A percentile compares a stretch with the other conserved stretches of the same genome.
These are phyloP conservation scores for Lepus timidus DNA, from an alignment of 2,113 vertebrate genomes.

Conservation along the genomic window DNA sequence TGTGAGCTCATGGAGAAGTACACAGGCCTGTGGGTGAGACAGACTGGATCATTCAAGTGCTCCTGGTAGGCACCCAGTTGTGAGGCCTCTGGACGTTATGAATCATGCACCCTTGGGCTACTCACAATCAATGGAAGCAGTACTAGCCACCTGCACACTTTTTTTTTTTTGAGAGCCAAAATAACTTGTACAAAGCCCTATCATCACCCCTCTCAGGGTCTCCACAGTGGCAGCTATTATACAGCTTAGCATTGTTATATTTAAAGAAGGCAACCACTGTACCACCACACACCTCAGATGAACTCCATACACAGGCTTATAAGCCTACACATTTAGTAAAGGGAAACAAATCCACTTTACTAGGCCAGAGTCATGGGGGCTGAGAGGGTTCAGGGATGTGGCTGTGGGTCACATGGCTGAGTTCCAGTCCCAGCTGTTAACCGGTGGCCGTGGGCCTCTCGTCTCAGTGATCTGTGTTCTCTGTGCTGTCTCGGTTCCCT, in stretches of 20 bases:
- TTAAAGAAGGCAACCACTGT: background rate
- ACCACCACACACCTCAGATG: background rate
- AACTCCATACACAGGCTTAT: background rate
- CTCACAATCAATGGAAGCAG: background rate
- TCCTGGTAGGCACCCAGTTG: rapidly evolving
- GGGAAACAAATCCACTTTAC: background rate
- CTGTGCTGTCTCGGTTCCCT: background rate
- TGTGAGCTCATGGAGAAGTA: background rate
- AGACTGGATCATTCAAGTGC: background rate
- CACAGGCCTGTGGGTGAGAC: background rate
- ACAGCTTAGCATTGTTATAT: rapidly evolving
- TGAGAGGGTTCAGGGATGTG: too few species aligned
- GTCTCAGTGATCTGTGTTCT: too few species aligned
- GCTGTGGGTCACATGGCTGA: background rate
- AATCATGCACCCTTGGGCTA: background rate
- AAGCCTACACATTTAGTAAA: background rate
- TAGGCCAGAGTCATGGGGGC: too few species aligned
- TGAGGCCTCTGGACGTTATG: background rate
- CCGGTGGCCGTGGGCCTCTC: background rate
- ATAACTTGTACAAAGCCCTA: background rate
- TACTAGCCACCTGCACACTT: rapidly evolving
- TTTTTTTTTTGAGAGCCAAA: background rate
- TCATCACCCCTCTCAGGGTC: background rate
- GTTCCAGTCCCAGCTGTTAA: background rate
- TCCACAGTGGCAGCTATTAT: background rate